Evolutionary conservation across 2,797 vertebrate species (phyloP).

Genomic region (Fundulus diaphanus): DNA sequence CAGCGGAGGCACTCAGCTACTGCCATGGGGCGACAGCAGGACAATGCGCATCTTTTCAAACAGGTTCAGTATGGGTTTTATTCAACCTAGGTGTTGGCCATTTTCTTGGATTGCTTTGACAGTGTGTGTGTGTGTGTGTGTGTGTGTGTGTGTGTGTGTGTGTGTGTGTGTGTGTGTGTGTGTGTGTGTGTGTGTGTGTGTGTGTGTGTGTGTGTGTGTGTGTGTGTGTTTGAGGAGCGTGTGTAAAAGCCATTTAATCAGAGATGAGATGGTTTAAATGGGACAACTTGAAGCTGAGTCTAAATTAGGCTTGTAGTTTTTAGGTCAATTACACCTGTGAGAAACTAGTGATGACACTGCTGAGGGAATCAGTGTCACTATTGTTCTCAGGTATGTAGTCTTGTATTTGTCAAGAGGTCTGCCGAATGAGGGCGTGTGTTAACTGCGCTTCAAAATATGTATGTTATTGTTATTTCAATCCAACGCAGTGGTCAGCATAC

Average conservation of each 20-base stretch:
- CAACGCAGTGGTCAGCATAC: conserved; percentile 9
- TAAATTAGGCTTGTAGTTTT: conserved; percentile 75
- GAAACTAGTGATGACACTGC: conserved; percentile 34
- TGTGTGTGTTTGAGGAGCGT: conserved; percentile 1
- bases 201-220: background rate
- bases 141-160: background rate
- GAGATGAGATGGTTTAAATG: conserved; percentile 69
- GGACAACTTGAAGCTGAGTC: conserved; percentile 72
- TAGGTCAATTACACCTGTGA: conserved; percentile 67
- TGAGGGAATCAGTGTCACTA: conserved; percentile 30
- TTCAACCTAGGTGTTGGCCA: background rate
- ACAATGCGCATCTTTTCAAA: conserved; percentile 53
- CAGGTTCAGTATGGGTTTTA: conserved; percentile 64
- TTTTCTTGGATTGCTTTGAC: conserved; percentile 10
- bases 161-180: background rate
- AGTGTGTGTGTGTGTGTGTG: background rate
- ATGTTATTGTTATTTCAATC: conserved; percentile 15
- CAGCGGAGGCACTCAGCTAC: conserved; percentile 71
- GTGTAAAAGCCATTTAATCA: conserved; percentile 54
- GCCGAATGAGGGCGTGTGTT: background rate
- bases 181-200: no score
- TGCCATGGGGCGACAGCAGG: conserved; percentile 65
- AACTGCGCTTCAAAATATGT: background rate
- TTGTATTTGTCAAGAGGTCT: conserved; percentile 14
- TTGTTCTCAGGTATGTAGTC: conserved; percentile 17